These are phyloP conservation scores for Tetramorium simillimum DNA, from an alignment of 1,140 invertebrate genomes.

Conservation along the genomic window DNA sequence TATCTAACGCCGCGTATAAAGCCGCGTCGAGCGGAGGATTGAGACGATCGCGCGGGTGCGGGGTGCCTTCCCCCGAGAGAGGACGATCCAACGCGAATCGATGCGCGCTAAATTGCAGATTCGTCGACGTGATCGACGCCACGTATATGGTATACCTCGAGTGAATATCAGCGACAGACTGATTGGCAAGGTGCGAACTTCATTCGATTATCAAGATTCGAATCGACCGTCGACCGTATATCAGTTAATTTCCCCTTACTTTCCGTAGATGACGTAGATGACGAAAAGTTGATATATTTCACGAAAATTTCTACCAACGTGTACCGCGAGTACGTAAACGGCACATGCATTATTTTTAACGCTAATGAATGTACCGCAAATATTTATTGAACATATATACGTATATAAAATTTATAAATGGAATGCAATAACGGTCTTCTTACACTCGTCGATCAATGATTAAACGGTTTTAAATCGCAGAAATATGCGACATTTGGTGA, in stretches of 20 bases:
- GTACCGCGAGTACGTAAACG: neutral
- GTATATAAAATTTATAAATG: neutral
- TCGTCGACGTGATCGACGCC: slow-evolving; percentile 35
- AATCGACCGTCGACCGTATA: slow-evolving; percentile 17
- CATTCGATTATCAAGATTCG: slow-evolving; percentile 35
- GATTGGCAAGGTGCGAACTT: slow-evolving; percentile 36
- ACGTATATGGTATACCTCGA: neutral
- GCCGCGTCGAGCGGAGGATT: slow-evolving; percentile 61
- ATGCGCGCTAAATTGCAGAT: slow-evolving; percentile 53
- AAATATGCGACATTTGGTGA: slow-evolving; percentile 23
- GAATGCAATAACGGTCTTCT: neutral
- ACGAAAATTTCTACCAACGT: neutral
- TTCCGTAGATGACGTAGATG: neutral
- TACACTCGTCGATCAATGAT: neutral
- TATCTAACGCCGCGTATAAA: slow-evolving; percentile 65
- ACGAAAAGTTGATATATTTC: neutral
- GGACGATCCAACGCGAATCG: slow-evolving; percentile 52
- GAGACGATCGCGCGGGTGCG: slow-evolving; percentile 59
- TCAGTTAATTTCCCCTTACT: slow-evolving; percentile 53
- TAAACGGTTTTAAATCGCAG: neutral
- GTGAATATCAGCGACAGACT: slow-evolving; percentile 35
- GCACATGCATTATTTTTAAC: neutral
- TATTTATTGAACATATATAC: neutral
- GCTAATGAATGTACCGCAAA: too few species aligned
- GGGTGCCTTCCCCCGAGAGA: slow-evolving; percentile 55